Evolutionary conservation across 1,140 invertebrate genomes (phyloP).

Genomic region (Phymastichus coffea): DNA sequence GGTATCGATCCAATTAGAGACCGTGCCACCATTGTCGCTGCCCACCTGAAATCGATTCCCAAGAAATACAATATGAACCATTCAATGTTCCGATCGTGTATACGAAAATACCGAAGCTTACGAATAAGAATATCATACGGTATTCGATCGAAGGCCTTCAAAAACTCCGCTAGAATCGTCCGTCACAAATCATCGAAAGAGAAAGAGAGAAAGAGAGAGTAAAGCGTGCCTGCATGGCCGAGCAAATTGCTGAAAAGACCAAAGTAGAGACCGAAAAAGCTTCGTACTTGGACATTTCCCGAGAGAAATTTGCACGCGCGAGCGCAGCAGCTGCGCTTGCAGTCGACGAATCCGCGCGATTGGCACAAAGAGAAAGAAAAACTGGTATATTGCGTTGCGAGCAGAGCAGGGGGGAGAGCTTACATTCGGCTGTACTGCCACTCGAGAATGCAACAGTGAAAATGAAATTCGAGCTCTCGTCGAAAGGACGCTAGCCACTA

Average conservation of each 20-base stretch:
- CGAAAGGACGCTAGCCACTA: not conserved
- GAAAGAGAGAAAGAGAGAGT: not conserved
- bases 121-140: too few species aligned
- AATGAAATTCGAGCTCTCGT: slow-evolving; percentile 20
- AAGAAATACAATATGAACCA: too few species aligned
- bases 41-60: too few species aligned
- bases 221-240: not conserved
- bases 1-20: too few species aligned
- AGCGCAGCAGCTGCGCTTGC: too few species aligned
- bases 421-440: not conserved
- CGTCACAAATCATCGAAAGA: too few species aligned
- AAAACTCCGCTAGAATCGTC: too few species aligned
- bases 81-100: too few species aligned
- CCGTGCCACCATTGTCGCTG: too few species aligned
- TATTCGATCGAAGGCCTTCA: too few species aligned
- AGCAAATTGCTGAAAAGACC: slow-evolving; percentile 9
- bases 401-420: not conserved
- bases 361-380: not conserved
- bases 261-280: not conserved
- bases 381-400: not conserved
- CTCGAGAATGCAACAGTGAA: slow-evolving; percentile 10
- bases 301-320: slow-evolving; percentile 12
- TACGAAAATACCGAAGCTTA: too few species aligned
- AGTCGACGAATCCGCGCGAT: too few species aligned
- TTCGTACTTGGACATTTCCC: not conserved